These are phyloP conservation scores for Galaxias olidus DNA, from an alignment of 2,797 vertebrate genomes.

Conservation along the genomic window DNA sequence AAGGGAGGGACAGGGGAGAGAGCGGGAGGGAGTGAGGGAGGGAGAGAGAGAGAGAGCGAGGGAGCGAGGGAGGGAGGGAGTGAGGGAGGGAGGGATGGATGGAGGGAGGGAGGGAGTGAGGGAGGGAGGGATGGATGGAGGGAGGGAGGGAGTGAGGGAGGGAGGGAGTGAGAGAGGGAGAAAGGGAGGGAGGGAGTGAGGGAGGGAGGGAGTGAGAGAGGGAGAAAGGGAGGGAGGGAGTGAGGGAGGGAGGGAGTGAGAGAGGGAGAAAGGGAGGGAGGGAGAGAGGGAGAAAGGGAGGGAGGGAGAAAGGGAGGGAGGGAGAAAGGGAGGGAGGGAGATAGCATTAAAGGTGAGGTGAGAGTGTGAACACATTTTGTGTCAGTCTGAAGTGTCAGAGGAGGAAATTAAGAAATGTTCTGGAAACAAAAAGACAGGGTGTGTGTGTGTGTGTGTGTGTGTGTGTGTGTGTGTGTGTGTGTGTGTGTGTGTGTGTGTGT, in stretches of 20 bases:
- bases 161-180: conserved; percentile 17
- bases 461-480: background rate
- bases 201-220: conserved; percentile 14
- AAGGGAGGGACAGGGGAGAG: background rate
- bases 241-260: conserved; percentile 9
- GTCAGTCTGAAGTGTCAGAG: no score
- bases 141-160: conserved; percentile 10
- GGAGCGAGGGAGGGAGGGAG: conserved; percentile 16
- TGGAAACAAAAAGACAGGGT: background rate
- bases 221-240: conserved; percentile 3
- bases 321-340: conserved; percentile 3
- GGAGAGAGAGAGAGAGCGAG: no score
- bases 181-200: conserved; percentile 14
- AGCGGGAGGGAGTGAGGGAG: background rate
- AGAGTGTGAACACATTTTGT: no score
- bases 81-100: conserved; percentile 16
- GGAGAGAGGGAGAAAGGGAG: conserved; percentile 14
- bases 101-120: conserved; percentile 15
- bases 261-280: conserved; percentile 15
- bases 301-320: conserved; percentile 17
- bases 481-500: conserved; percentile 4
- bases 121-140: conserved; percentile 6
- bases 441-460: conserved; percentile 3
- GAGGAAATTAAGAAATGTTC: no score
- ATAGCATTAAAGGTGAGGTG: no score